Evolutionary conservation across 2,888 invertebrate genomes (phyloP), one percentile per base, ranked within the genome.

Genomic region (Zaprionus bogoriensis): DNA sequence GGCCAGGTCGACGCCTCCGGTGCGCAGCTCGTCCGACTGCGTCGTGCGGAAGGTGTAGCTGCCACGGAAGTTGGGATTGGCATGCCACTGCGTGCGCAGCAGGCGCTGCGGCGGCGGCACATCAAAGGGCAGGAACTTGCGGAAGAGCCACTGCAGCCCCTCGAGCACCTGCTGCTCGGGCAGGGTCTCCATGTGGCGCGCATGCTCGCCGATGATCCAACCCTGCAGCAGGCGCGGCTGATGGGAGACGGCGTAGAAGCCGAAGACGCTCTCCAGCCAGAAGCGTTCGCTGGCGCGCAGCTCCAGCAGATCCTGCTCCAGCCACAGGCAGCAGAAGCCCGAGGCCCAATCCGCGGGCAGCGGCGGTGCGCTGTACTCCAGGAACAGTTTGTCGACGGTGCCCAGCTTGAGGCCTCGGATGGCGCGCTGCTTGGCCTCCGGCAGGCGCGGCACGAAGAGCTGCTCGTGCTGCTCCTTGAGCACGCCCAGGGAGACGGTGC

Each of bases 221-320:
- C 93, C 95, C 70, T 94, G 92, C 17, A 96, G 89, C n/a, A 94
- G 88, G 44, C 92, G 92, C 0, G 94, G 93, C 79, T 94, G 93
- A 74, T 92, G 91, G 59, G 93, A 93, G 12, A 94, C 92, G 3
- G 92, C 92, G 81, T 93, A 94, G 89, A 95, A 95, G 32, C 93
- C 93, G 78, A 94, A 93, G 7, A 95, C 91, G 67, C 93, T 93
- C 76, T 92, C 92, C 42, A 94, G 88, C 95, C 95, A 95, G 41
- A 90, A 91, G 36, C 87, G 64, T 3, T 80, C 69, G 1, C 71
- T 63, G 32, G 66, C 68, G 0, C 84, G 81, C 30, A 89, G 17
- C 14, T 84, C 81, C 12, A 62, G 44, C 0, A 90, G 61, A 64
- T 93, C 93, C 32, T 90, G 78, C 7, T 92, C 89, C 9, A 89